Percentiles rank a stretch among this genome's conserved stretches.
These are phyloP conservation scores for Papilio gigon DNA, from an alignment of 2,888 invertebrate species.

Conservation along the genomic window DNA sequence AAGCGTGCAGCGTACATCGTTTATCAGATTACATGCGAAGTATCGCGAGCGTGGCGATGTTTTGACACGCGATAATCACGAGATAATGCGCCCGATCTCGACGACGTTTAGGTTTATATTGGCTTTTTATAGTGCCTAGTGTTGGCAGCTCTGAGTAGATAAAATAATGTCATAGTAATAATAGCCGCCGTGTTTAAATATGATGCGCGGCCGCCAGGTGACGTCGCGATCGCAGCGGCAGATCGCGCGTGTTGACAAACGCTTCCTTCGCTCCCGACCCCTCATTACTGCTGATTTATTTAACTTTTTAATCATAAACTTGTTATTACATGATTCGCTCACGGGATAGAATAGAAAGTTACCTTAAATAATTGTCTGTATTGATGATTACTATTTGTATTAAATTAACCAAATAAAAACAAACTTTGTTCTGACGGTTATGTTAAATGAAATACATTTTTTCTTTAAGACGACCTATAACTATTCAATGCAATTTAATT, in stretches of 20 bases:
- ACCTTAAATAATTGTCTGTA: background rate
- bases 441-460: no score
- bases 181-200: conserved; percentile 59
- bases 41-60: conserved; percentile 83
- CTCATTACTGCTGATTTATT: conserved; percentile 47
- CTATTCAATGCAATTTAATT: no score
- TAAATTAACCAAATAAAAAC: no score
- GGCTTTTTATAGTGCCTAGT: conserved; percentile 75
- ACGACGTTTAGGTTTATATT: conserved; percentile 81
- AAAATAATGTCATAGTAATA: conserved; percentile 65
- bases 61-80: conserved; percentile 84
- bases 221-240: conserved; percentile 52
- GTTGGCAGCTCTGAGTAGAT: conserved; percentile 65
- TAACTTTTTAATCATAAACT: conserved; percentile 40
- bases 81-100: conserved; percentile 82
- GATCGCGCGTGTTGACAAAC: conserved; percentile 49
- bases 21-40: conserved; percentile 84
- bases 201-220: conserved; percentile 63
- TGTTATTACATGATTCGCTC: background rate
- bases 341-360: no score
- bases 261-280: conserved; percentile 46
- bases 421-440: no score
- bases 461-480: no score
- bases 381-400: background rate
- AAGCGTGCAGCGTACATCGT: conserved; percentile 82